These are phyloP conservation scores for Bradynema listronoti DNA, from an alignment of 1,140 invertebrate species.

Conservation along the genomic window DNA sequence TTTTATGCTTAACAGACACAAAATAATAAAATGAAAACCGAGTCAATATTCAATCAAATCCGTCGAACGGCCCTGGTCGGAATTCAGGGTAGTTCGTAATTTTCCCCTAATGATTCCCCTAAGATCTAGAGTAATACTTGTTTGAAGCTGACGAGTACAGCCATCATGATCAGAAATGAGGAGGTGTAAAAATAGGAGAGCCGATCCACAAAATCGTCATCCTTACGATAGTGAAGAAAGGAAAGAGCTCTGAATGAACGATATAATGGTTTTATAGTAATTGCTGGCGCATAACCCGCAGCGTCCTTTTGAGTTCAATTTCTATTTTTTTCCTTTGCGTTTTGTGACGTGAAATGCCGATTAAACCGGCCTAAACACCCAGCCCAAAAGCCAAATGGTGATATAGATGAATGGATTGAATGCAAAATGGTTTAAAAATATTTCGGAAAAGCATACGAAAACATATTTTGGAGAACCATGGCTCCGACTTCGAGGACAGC, in stretches of 20 bases:
- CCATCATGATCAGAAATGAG: conserved; percentile 62
- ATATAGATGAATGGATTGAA: neutral
- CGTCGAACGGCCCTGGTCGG: too few relatives aligned
- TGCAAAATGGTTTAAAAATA: conserved; percentile 32
- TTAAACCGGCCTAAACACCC: too few relatives aligned
- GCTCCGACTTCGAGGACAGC: conserved; percentile 49
- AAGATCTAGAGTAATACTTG: conserved; percentile 54
- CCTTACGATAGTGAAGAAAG: conserved; percentile 58
- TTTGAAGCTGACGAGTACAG: conserved; percentile 61
- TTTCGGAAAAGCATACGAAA: conserved; percentile 49
- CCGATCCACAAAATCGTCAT: conserved; percentile 63
- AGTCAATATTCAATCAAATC: too few relatives aligned
- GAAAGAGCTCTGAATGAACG: conserved; percentile 22
- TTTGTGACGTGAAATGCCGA: neutral
- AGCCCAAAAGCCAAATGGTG: neutral
- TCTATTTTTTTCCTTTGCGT: neutral
- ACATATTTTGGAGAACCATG: conserved; percentile 58
- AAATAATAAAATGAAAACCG: too few relatives aligned
- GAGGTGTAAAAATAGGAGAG: conserved; percentile 63
- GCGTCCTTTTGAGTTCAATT: neutral
- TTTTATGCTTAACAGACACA: too few relatives aligned
- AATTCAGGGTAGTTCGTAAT: neutral
- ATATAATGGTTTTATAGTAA: too few relatives aligned
- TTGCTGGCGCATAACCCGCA: neutral
- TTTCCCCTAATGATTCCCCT: neutral